These are phyloP conservation scores for Zaprionus gabonicus DNA, from an alignment of 1,140 invertebrate species.

Conservation along the genomic window DNA sequence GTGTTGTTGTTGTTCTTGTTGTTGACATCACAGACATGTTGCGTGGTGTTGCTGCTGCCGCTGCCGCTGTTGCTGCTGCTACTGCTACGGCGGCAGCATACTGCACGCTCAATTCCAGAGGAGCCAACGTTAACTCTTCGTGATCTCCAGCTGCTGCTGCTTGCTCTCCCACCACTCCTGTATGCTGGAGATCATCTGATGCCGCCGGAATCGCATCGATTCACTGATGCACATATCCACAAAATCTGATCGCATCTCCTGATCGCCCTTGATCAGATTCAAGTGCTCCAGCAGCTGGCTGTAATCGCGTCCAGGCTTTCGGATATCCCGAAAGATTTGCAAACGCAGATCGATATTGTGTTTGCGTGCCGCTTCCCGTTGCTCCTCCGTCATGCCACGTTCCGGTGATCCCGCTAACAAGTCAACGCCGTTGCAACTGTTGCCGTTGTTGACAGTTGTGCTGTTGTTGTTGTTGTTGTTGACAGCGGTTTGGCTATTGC, in stretches of 20 bases:
- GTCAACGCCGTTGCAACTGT: constrained; percentile 11
- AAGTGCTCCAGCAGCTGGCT: constrained; percentile 89
- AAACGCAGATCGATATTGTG: constrained; percentile 85
- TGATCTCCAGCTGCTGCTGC: constrained; percentile 55
- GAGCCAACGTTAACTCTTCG: constrained; percentile 75
- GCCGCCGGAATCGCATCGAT: constrained; percentile 92
- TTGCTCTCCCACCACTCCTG: constrained; percentile 84
- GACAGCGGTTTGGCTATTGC: constrained; percentile 10
- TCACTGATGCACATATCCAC: constrained; percentile 91
- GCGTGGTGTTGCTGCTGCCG: constrained; percentile 31
- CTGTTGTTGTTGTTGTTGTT: constrained; percentile 28
- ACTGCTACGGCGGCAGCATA: constrained; percentile 4
- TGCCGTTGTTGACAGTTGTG: constrained; percentile 16
- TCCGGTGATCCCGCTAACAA: constrained; percentile 22
- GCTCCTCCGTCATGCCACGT: constrained; percentile 71
- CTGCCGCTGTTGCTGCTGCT: constrained; percentile 14
- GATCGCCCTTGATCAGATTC: constrained; percentile 89
- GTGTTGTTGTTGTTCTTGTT: constrained; percentile 39
- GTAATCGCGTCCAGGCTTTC: constrained; percentile 87
- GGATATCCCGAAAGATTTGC: constrained; percentile 86
- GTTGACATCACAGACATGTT: constrained; percentile 69
- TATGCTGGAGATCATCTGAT: constrained; percentile 87
- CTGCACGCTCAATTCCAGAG: constrained; percentile 59
- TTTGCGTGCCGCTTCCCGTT: constrained; percentile 83
- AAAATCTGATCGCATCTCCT: constrained; percentile 89